phyloP scores from a whole-genome alignment of 1,140 invertebrate genomes.

The Rhizoglyphus robini region DNA sequence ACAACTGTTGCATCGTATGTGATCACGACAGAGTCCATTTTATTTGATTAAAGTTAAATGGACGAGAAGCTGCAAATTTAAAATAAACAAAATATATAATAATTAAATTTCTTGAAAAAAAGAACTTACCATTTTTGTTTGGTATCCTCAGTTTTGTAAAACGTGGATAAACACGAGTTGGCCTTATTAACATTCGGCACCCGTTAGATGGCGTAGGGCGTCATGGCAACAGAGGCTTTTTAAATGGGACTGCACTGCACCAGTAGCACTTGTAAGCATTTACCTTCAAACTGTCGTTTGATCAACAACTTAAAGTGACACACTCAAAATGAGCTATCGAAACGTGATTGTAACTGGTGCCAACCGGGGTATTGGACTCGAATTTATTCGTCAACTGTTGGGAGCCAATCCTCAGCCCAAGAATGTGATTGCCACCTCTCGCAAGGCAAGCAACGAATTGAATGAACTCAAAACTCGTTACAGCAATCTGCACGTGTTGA shows the following conservation, averaged over 20 bases:
- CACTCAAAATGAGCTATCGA: slow-evolving; percentile 24
- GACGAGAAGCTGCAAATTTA: neutral
- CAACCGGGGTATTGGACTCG: slow-evolving; percentile 70
- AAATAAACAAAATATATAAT: no score
- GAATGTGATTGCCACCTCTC: slow-evolving; percentile 56
- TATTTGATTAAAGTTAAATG: neutral
- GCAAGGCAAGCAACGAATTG: slow-evolving; percentile 39
- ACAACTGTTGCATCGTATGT: slow-evolving; percentile 35
- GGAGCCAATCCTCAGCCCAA: slow-evolving; percentile 39
- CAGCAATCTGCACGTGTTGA: slow-evolving; percentile 4
- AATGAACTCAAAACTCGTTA: neutral
- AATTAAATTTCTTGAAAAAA: no score
- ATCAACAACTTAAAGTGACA: no score
- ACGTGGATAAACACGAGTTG: no score
- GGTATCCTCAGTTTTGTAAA: no score
- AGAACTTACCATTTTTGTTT: no score
- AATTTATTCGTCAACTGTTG: slow-evolving; percentile 54
- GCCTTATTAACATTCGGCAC: no score
- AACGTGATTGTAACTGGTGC: slow-evolving; percentile 64
- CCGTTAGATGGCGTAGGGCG: no score
- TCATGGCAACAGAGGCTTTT: no score
- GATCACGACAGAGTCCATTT: neutral
- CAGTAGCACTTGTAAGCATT: no score
- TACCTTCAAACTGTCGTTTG: no score
- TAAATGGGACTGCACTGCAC: no score